phyloP scores from a whole-genome alignment of 2,113 vertebrate genomes.

The Taxidea taxus region DNA sequence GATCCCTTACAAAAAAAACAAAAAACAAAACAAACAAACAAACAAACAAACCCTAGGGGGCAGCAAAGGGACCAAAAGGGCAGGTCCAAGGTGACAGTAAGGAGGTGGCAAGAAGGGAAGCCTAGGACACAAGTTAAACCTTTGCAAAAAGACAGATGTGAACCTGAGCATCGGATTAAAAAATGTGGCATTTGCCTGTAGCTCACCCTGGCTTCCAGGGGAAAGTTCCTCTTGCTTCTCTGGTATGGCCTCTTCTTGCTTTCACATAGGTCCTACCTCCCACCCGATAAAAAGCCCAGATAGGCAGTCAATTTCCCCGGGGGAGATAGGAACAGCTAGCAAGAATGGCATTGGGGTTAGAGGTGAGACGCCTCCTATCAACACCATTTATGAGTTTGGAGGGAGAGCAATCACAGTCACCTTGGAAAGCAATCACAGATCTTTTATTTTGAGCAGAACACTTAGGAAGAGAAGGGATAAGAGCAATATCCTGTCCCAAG shows the following conservation, averaged over 20 bases:
- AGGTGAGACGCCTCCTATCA: accelerated
- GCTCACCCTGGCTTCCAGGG: background rate
- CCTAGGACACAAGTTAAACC: background rate
- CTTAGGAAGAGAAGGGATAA: background rate
- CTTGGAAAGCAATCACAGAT: background rate
- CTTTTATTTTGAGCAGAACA: background rate
- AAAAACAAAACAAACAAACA: background rate
- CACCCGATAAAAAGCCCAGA: background rate
- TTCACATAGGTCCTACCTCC: background rate
- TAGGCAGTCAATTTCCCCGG: background rate
- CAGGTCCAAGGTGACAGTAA: background rate
- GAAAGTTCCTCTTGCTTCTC: no score
- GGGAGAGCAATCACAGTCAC: background rate
- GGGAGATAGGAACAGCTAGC: background rate
- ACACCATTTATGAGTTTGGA: background rate
- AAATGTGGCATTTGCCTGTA: background rate
- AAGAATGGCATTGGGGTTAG: background rate
- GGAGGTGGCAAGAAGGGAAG: background rate
- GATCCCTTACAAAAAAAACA: background rate
- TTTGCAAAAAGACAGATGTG: background rate
- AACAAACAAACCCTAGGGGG: background rate
- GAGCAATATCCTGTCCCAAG: background rate
- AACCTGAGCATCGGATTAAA: no score
- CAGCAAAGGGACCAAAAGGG: accelerated
- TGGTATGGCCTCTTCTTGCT: background rate